Conservation (phyloP, 2,888 invertebrate species). For the Entomobrya multifasciata region DNA sequence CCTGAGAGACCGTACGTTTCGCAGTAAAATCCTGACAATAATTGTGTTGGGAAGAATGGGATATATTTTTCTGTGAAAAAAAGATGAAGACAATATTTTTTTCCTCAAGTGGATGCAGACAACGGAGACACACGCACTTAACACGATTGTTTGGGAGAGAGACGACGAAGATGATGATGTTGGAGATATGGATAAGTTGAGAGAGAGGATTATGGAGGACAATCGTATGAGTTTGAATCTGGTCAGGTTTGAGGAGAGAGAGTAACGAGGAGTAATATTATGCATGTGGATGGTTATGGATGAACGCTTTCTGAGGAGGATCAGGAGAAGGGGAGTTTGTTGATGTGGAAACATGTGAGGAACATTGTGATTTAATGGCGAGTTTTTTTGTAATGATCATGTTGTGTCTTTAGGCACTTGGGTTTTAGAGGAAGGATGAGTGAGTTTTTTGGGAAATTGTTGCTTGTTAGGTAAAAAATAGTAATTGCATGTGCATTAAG, state of each 20-base stretch:
- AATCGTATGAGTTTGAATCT: background rate
- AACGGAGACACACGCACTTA: constrained; percentile 16
- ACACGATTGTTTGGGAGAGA: constrained; percentile 40
- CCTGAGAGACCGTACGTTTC: no score
- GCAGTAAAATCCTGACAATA: background rate
- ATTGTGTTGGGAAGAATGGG: background rate
- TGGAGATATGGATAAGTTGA: background rate
- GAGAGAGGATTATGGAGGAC: background rate
- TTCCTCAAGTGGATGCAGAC: constrained; percentile 5
- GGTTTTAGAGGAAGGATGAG: background rate
- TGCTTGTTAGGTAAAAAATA: no score
- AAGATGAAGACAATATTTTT: background rate
- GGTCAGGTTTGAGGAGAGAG: background rate
- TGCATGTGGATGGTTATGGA: background rate
- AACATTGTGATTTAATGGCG: no score
- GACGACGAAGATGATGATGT: background rate
- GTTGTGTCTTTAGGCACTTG: background rate
- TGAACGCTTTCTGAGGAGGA: constrained; percentile 29
- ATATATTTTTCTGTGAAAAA: background rate
- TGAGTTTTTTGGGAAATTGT: background rate
- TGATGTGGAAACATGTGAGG: no score
- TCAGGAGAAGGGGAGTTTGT: background rate
- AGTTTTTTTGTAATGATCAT: background rate
- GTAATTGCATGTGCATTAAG: no score
- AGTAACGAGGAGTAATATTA: no score